These are phyloP conservation scores for Crax fasciolata DNA, from an alignment of 2,797 vertebrate genomes.

Conservation along the genomic window DNA sequence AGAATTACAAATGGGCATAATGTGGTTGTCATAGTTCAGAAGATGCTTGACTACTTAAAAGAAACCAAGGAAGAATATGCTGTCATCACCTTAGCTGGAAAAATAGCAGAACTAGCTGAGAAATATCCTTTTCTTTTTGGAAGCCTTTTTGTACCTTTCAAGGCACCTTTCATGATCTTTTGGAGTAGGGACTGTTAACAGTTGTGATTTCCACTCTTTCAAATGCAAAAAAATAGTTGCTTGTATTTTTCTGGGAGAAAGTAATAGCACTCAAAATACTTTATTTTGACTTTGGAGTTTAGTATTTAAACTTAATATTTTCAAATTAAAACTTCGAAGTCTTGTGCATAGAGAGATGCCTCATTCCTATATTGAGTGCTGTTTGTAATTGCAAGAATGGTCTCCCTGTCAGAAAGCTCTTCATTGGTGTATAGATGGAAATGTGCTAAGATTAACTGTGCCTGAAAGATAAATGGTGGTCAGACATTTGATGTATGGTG, in stretches of 20 bases:
- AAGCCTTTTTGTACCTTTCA: not conserved
- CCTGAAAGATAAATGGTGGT: not conserved
- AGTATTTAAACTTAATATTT: not conserved
- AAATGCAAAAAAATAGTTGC: not conserved
- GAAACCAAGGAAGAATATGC: slow-evolving; percentile 91
- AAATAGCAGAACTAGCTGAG: slow-evolving; percentile 96
- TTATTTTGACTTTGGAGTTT: not conserved
- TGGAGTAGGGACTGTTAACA: not conserved
- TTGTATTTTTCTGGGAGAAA: not conserved
- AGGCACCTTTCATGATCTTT: not conserved
- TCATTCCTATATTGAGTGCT: not conserved
- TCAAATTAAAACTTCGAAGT: not conserved
- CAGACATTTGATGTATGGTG: not conserved
- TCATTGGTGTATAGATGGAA: not conserved
- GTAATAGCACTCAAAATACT: not conserved
- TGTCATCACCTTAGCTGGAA: slow-evolving; percentile 90
- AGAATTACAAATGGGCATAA: slow-evolving; percentile 97
- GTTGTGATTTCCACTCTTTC: not conserved
- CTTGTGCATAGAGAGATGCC: not conserved
- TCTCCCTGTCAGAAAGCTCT: not conserved
- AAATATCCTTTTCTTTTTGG: slow-evolving; percentile 93
- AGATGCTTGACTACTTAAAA: slow-evolving; percentile 94
- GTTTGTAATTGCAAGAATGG: not conserved
- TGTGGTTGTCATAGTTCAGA: slow-evolving; percentile 93
- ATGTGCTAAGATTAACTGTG: not conserved